A percentile compares a stretch with the other conserved stretches of the same genome.
Conservation (phyloP, 53 echinoderm and acorn worm species). For the Hippasteria phrygiana region DNA sequence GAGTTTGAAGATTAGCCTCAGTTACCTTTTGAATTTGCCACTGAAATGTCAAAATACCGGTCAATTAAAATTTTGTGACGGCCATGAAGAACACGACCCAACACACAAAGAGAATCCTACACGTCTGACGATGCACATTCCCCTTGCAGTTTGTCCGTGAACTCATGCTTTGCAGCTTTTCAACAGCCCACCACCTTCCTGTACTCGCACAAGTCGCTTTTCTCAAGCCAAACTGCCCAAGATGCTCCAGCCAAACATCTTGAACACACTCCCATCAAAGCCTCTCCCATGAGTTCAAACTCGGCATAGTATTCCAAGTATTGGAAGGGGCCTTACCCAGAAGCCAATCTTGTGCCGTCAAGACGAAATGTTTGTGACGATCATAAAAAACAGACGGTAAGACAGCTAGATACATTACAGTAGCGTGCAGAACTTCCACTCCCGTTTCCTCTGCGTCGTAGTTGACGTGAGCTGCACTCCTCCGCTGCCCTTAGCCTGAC, state of each 20-base stretch:
- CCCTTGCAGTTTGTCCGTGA: not conserved
- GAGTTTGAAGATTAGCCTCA: too few relatives aligned
- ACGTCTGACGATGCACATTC: not conserved
- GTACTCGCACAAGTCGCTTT: not conserved
- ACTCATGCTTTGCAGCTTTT: not conserved
- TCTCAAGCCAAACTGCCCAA: not conserved
- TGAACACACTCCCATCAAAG: not conserved
- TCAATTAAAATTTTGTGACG: too few relatives aligned
- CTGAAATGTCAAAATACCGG: too few relatives aligned
- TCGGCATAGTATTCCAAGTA: not conserved
- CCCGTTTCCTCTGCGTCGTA: constrained; percentile 76
- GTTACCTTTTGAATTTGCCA: too few relatives aligned
- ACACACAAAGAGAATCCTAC: not conserved
- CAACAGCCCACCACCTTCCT: not conserved
- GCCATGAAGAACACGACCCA: too few relatives aligned
- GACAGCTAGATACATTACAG: constrained; percentile 65
- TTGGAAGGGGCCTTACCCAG: not conserved
- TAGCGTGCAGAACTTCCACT: constrained; percentile 88
- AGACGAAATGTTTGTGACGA: not conserved
- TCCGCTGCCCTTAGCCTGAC: constrained; percentile 54
- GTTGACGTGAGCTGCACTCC: constrained; percentile 77
- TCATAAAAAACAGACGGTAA: not conserved
- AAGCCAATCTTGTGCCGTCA: not conserved
- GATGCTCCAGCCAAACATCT: not conserved
- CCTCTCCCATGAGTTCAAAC: not conserved